Conservation (phyloP, 2,113 vertebrate species). For the Pollimyrus isidori region DNA sequence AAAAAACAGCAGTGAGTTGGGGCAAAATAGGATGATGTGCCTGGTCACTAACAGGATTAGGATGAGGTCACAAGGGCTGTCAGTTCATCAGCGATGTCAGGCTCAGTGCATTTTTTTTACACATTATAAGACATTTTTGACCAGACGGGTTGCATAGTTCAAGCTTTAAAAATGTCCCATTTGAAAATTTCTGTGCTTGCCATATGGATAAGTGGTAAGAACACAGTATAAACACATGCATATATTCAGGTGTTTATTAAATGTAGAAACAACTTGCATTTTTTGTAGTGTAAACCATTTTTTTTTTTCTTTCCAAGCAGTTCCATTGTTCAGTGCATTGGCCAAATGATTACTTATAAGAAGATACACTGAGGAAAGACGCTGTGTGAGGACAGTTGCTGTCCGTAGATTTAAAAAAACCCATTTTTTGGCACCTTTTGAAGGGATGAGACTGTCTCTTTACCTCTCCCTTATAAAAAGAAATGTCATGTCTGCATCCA, state of each 20-base stretch:
- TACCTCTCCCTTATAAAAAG: conserved; percentile 47
- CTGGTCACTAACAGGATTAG: conserved; percentile 41
- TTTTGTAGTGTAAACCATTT: neutral
- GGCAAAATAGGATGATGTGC: conserved; percentile 44
- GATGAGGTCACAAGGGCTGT: conserved; percentile 38
- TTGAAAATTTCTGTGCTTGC: neutral
- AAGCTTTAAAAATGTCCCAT: neutral
- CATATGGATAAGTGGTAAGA: neutral
- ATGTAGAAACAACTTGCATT: neutral
- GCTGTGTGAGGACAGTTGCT: neutral
- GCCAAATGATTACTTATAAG: neutral
- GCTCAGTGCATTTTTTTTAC: conserved; percentile 9
- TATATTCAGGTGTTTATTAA: neutral
- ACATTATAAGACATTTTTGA: neutral
- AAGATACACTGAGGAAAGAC: neutral
- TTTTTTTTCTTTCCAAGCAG: neutral
- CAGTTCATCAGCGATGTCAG: conserved; percentile 36
- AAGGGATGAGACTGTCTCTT: neutral
- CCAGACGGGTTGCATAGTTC: neutral
- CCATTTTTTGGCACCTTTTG: neutral
- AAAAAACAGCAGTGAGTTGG: conserved; percentile 41
- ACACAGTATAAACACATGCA: neutral
- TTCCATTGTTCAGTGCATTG: neutral
- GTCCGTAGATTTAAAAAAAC: neutral
- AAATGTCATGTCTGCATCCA: conserved; percentile 71